Evolutionary conservation across 2,888 invertebrate genomes (phyloP), one percentile per base, ranked within the genome.

Genomic region (Leucophenga maculata): DNA sequence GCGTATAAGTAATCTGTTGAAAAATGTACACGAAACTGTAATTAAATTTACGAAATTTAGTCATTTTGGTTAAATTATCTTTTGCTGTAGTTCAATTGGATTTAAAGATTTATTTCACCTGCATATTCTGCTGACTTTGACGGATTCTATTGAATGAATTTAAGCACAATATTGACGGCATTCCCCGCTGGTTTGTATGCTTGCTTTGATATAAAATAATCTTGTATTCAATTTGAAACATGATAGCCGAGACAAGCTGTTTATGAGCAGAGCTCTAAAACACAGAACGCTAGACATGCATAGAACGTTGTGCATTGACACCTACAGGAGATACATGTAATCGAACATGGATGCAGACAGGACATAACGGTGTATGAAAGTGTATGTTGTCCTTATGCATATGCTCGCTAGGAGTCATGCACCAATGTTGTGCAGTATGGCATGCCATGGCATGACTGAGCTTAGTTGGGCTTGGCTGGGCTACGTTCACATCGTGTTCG

Each of bases 401-500:
- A 31, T 18, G 11, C 16, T 50, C 16, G 50, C 16, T 50, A 16
- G 1, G 59, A 32, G 14, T 11, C n/a, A 32, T 16, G 31, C 31
- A 60, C 3, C 57, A 57, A 22, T 20, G 31, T 57, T 26, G 26
- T 20, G 31, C 22, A 3, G 26, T 26, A 26, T 26, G 26, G 26
- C 26, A 26, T 26, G 26, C 3, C 26, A 72, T 65, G 68, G 77
- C 50, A 50, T 18, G 50, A 18, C 50, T 50, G n/a, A 6, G 39
- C 39, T 39, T 39, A 18, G 50, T 18, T 50, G 50, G 6, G 18
- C n/a, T n/a, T 50, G 50, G 13, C 16, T 50, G 6, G 6, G 18
- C n/a, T n/a, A 13, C 9, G 9, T 65, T 74, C 71, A 65, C 67
- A 69, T 69, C 48, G 44, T 69, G 70, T 64, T 39, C 69, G 65